A percentile compares a stretch with the other conserved stretches of the same genome.
Conservation (phyloP, 2,797 vertebrate species). For the Enteromius afrohamiltoni region DNA sequence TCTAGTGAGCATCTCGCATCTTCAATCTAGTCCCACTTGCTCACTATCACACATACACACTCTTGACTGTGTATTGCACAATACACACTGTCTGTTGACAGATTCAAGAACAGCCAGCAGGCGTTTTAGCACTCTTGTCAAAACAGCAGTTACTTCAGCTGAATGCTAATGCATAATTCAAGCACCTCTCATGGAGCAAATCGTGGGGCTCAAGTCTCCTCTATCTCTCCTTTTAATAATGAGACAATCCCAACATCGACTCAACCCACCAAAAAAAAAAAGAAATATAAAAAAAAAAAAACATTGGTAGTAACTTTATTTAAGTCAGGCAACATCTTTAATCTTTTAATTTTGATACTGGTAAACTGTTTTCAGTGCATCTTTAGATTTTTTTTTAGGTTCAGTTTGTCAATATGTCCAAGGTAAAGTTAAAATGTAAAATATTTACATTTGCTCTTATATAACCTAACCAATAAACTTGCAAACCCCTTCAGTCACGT, state of each 20-base stretch:
- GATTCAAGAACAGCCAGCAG: conserved; percentile 40
- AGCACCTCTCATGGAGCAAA: conserved; percentile 14
- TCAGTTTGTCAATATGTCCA: not conserved
- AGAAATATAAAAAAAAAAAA: not conserved
- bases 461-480: not conserved
- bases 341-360: not conserved
- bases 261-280: not conserved
- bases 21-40: not conserved
- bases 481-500: not conserved
- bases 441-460: conserved; percentile 4
- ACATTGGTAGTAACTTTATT: not conserved
- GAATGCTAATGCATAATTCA: conserved; percentile 47
- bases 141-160: conserved; percentile 43
- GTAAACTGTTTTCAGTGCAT: too few relatives aligned
- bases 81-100: conserved; percentile 31
- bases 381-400: not conserved
- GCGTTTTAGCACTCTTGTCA: conserved; percentile 45
- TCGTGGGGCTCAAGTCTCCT: conserved; percentile 11
- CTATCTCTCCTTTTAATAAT: conserved; percentile 22
- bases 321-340: not conserved
- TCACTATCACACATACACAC: conserved; percentile 3
- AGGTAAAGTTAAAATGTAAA: not conserved
- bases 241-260: not conserved
- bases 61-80: conserved; percentile 3
- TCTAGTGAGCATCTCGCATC: conserved; percentile 5